A percentile compares a stretch with the other conserved stretches of the same genome.
Conservation (phyloP, 2,888 invertebrate species). For the Meta bourneti region DNA sequence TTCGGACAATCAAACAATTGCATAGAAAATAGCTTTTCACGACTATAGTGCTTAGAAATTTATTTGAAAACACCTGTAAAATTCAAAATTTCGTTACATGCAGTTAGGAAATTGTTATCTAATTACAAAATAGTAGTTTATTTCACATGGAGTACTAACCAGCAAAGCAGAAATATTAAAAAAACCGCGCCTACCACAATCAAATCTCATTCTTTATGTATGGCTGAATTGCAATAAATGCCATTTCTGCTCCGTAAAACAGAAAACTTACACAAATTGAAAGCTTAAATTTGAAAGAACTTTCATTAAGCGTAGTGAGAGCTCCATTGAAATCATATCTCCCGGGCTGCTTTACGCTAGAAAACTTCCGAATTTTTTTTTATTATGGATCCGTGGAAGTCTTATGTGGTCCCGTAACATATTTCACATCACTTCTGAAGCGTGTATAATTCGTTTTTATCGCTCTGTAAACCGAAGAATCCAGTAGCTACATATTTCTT, state of each 20-base stretch:
- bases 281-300: slow-evolving; percentile 1
- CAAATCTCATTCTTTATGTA: slow-evolving; percentile 15
- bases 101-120: too few species aligned
- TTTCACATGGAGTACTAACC: too few species aligned
- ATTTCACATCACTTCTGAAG: background rate
- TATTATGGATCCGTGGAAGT: background rate
- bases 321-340: background rate
- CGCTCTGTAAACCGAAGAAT: too few species aligned
- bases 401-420: background rate
- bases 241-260: slow-evolving; percentile 6
- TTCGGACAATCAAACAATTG: too few species aligned
- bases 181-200: background rate
- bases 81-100: too few species aligned
- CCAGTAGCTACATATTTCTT: too few species aligned
- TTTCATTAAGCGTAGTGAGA: background rate
- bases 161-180: background rate
- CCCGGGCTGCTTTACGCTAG: background rate
- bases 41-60: too few species aligned
- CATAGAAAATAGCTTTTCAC: too few species aligned
- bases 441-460: too few species aligned
- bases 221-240: background rate
- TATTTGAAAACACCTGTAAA: too few species aligned
- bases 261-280: background rate
- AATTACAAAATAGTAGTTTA: too few species aligned
- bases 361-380: background rate